Conservation (phyloP, 1,140 invertebrate genomes). For the Drosophila guanche region DNA sequence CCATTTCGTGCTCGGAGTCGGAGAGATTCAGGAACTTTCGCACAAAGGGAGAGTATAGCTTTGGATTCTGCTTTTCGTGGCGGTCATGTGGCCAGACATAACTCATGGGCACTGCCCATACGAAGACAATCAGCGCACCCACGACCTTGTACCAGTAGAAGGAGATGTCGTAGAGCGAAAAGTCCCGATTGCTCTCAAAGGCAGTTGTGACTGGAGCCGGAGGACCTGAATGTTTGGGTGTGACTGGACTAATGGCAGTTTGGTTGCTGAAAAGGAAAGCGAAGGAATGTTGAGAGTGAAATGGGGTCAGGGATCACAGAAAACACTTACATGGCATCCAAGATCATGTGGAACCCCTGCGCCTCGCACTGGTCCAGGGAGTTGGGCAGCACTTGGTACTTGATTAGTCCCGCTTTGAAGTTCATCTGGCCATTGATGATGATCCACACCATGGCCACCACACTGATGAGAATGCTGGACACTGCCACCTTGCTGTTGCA, state of each 20-base stretch:
- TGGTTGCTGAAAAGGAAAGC: slow-evolving; percentile 22
- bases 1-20: slow-evolving; percentile 36
- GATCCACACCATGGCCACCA: slow-evolving; percentile 90
- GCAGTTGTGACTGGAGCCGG: slow-evolving; percentile 49
- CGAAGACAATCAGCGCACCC: slow-evolving; percentile 86
- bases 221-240: neutral
- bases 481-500: slow-evolving; percentile 88
- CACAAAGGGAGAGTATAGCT: slow-evolving; percentile 62
- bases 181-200: slow-evolving; percentile 75
- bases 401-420: slow-evolving; percentile 85
- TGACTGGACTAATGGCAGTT: slow-evolving; percentile 19
- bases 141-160: slow-evolving; percentile 87
- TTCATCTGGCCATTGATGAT: slow-evolving; percentile 89
- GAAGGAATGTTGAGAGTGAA: neutral
- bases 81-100: slow-evolving; percentile 63
- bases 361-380: slow-evolving; percentile 86
- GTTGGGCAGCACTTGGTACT: slow-evolving; percentile 84
- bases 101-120: slow-evolving; percentile 85
- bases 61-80: slow-evolving; percentile 53
- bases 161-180: slow-evolving; percentile 86
- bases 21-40: slow-evolving; percentile 43
- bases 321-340: slow-evolving; percentile 52
- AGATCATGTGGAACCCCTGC: slow-evolving; percentile 52
- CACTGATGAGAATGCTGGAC: slow-evolving; percentile 86
- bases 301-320: neutral